Conservation (phyloP, 1,140 invertebrate species). For the Lycorma delicatula region DNA sequence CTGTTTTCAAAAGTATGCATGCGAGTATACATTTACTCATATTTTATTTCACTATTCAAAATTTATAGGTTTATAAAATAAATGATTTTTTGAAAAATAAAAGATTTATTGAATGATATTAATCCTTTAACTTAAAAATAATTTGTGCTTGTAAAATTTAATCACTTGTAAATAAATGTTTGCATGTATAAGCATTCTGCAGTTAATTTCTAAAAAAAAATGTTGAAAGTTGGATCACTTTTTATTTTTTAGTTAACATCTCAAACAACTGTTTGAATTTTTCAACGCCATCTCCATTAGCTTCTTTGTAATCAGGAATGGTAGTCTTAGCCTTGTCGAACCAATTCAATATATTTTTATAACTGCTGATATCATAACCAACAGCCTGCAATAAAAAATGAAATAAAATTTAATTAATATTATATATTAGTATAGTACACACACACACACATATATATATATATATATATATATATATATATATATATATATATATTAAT, state of each 20-base stretch:
- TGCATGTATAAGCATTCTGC: no score
- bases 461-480: background rate
- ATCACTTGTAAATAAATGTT: no score
- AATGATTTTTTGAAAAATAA: no score
- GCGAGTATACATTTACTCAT: no score
- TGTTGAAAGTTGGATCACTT: background rate
- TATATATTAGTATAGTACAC: background rate
- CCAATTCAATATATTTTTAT: slow-evolving; percentile 37
- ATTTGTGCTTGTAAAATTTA: no score
- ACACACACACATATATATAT: background rate
- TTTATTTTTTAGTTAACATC: slow-evolving; percentile 13
- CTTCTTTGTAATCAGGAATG: slow-evolving; percentile 26
- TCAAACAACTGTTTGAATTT: slow-evolving; percentile 20
- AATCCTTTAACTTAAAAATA: no score
- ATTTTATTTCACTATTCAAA: no score
- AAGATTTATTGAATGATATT: no score
- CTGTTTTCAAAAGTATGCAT: no score
- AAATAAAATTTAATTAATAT: background rate
- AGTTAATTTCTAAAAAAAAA: no score
- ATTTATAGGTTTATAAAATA: no score
- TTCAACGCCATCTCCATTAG: slow-evolving; percentile 36
- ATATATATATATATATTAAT: background rate
- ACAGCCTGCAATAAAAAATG: slow-evolving; percentile 28
- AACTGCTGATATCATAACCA: slow-evolving; percentile 33
- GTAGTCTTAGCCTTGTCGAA: slow-evolving; percentile 24